These are phyloP conservation scores for Coranthus polyacanthus DNA, from an alignment of 2,797 vertebrate genomes.

Conservation along the genomic window DNA sequence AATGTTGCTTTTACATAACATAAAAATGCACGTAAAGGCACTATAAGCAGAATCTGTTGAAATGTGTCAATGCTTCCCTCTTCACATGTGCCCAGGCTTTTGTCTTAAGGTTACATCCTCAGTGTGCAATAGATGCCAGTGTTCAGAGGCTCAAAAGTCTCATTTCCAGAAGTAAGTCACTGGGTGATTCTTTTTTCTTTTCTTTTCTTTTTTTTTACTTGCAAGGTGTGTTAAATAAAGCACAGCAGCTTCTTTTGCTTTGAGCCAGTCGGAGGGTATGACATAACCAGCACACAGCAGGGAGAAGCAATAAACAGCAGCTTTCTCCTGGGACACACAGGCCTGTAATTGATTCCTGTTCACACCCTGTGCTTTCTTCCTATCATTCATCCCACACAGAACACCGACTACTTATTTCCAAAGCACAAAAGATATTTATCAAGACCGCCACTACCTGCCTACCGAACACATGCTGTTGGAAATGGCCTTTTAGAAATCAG, in stretches of 20 bases:
- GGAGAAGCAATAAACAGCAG: conserved; percentile 76
- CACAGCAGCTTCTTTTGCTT: conserved; percentile 38
- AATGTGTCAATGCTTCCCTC: not conserved
- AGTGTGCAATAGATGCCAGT: not conserved
- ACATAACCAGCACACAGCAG: conserved; percentile 80
- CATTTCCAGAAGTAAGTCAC: conserved; percentile 28
- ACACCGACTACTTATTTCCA: conserved; percentile 13
- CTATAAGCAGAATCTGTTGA: not conserved
- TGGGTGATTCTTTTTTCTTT: conserved; percentile 14
- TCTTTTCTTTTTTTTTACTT: no score
- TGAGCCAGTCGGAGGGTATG: conserved; percentile 70
- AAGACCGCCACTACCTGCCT: not conserved
- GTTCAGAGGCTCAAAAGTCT: conserved; percentile 20
- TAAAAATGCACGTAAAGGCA: not conserved
- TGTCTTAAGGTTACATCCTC: conserved; percentile 1
- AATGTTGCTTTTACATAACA: not conserved
- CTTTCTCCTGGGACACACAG: conserved; percentile 65
- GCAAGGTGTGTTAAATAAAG: conserved; percentile 55
- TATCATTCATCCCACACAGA: conserved; percentile 31
- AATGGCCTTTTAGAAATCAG: conserved; percentile 25
- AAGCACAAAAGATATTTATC: conserved; percentile 4
- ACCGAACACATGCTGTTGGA: not conserved
- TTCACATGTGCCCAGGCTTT: conserved; percentile 3
- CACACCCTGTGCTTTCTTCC: conserved; percentile 43
- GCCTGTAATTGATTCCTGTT: conserved; percentile 74